These are phyloP conservation scores for Panopea generosa DNA, from an alignment of 2,888 invertebrate genomes.

Conservation along the genomic window DNA sequence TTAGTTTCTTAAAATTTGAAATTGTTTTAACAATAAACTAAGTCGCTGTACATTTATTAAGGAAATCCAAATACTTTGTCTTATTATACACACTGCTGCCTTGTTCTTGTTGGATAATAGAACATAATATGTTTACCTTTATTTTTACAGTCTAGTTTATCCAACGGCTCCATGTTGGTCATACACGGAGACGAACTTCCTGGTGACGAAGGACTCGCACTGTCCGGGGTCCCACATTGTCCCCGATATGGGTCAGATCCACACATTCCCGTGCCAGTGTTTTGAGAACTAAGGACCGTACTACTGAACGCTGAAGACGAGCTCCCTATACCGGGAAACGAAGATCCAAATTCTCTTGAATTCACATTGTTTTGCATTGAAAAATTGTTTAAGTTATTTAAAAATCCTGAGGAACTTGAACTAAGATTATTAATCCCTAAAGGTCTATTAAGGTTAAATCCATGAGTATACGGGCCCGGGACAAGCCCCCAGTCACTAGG, in stretches of 20 bases:
- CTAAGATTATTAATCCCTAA: conserved; percentile 57
- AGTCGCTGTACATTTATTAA: no score
- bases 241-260: conserved; percentile 54
- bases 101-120: no score
- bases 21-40: no score
- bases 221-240: conserved; percentile 57
- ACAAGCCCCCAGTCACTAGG: conserved; percentile 66
- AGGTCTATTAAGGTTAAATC: conserved; percentile 63
- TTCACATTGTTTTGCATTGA: conserved; percentile 54
- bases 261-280: conserved; percentile 37
- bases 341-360: conserved; percentile 52
- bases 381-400: conserved; percentile 59
- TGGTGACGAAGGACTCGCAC: conserved; percentile 49
- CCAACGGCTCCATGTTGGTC: conserved; percentile 52
- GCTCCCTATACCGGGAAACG: conserved; percentile 50
- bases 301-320: conserved; percentile 52
- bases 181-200: conserved; percentile 52
- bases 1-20: no score
- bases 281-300: conserved; percentile 35
- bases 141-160: conserved; percentile 54
- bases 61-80: no score
- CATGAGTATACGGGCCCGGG: conserved; percentile 63
- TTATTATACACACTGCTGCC: no score
- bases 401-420: conserved; percentile 55
- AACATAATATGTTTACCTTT: no score